Percentiles rank a stretch among this genome's conserved stretches.
Evolutionary conservation across 1,140 invertebrate species (phyloP).

Genomic region (Diorhabda elongata): DNA sequence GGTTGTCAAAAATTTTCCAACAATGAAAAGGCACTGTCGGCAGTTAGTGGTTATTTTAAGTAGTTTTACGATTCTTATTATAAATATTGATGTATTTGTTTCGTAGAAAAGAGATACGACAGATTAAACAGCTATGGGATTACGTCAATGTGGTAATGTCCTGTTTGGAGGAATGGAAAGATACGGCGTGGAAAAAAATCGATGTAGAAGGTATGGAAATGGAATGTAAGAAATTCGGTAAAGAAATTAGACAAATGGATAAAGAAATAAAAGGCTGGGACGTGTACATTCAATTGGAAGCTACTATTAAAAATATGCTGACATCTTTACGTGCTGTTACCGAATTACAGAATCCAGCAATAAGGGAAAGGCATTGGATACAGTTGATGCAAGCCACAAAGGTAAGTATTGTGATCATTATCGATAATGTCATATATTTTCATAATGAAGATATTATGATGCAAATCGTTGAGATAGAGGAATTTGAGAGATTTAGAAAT

Average conservation of each 20-base stretch:
- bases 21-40: too few relatives aligned
- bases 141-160: slow-evolving; percentile 77
- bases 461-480: too few relatives aligned
- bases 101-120: slow-evolving; percentile 66
- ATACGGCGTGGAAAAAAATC: slow-evolving; percentile 86
- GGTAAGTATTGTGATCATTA: slow-evolving; percentile 47
- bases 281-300: slow-evolving; percentile 67
- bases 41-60: too few relatives aligned
- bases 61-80: too few relatives aligned
- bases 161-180: slow-evolving; percentile 87
- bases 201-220: slow-evolving; percentile 92
- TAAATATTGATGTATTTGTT: too few relatives aligned
- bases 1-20: too few relatives aligned
- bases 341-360: slow-evolving; percentile 90
- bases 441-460: too few relatives aligned
- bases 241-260: slow-evolving; percentile 78
- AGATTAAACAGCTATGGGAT: slow-evolving; percentile 85
- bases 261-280: slow-evolving; percentile 84
- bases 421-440: too few relatives aligned
- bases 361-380: slow-evolving; percentile 88
- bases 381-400: slow-evolving; percentile 89
- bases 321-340: slow-evolving; percentile 83
- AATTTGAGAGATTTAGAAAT: too few relatives aligned
- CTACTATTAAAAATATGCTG: slow-evolving; percentile 77
- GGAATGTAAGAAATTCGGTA: slow-evolving; percentile 87